A percentile compares a stretch with the other conserved stretches of the same genome.
phyloP scores from a whole-genome alignment of 2,113 vertebrate species.

The Oryzias javanicus region DNA sequence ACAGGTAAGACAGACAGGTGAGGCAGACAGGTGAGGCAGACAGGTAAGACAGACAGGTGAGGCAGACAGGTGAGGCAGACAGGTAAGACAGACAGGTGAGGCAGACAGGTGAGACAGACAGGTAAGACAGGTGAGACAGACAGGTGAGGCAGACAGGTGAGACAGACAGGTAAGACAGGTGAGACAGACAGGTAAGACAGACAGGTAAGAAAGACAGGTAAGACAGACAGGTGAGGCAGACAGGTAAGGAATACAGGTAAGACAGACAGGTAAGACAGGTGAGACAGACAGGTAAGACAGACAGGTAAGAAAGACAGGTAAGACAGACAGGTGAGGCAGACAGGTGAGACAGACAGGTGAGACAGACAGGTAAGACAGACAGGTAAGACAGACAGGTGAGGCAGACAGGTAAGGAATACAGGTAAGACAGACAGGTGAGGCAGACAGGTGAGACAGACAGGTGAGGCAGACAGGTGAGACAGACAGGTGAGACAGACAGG shows the following conservation, averaged over 20 bases:
- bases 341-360: background rate
- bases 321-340: background rate
- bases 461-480: background rate
- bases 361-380: background rate
- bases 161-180: background rate
- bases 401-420: too few relatives aligned
- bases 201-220: background rate
- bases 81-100: background rate
- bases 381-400: too few relatives aligned
- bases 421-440: background rate
- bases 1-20: background rate
- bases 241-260: background rate
- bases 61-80: too few relatives aligned
- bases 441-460: background rate
- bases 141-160: background rate
- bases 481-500: background rate
- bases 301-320: background rate
- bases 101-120: background rate
- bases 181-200: too few relatives aligned
- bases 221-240: background rate
- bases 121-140: too few relatives aligned
- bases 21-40: background rate
- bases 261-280: background rate
- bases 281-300: constrained; percentile 1
- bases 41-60: too few relatives aligned